These are phyloP conservation scores for Rhombomys opimus DNA, from an alignment of 2,113 vertebrate genomes.

Conservation along the genomic window DNA sequence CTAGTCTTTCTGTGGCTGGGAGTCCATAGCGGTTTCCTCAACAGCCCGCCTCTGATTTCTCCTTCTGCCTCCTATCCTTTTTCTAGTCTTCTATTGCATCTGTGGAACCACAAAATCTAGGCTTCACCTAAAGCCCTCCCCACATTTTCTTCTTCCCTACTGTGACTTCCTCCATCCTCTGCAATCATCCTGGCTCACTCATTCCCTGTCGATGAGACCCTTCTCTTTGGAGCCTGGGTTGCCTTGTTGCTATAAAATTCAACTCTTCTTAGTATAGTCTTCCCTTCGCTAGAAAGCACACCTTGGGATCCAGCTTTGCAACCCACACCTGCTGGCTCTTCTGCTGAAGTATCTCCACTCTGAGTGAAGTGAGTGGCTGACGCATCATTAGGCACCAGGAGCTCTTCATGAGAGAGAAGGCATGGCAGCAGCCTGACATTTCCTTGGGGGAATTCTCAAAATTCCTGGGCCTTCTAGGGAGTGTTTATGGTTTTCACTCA, in stretches of 20 bases:
- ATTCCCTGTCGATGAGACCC: neutral
- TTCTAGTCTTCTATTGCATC: neutral
- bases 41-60: no score
- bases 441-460: neutral
- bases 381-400: neutral
- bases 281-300: neutral
- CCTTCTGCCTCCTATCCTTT: neutral
- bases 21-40: no score
- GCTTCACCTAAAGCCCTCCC: neutral
- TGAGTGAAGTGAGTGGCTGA: neutral
- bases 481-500: neutral
- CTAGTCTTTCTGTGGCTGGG: neutral
- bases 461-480: neutral
- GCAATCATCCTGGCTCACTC: neutral
- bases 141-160: no score
- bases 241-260: neutral
- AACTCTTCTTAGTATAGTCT: neutral
- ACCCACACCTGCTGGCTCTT: neutral
- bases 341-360: neutral
- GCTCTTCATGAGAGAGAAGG: no score
- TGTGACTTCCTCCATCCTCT: neutral
- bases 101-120: neutral
- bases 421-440: no score
- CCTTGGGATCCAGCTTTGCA: neutral
- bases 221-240: neutral